Conservation (phyloP, 2,797 vertebrate species). For the Gallinago stenura region DNA sequence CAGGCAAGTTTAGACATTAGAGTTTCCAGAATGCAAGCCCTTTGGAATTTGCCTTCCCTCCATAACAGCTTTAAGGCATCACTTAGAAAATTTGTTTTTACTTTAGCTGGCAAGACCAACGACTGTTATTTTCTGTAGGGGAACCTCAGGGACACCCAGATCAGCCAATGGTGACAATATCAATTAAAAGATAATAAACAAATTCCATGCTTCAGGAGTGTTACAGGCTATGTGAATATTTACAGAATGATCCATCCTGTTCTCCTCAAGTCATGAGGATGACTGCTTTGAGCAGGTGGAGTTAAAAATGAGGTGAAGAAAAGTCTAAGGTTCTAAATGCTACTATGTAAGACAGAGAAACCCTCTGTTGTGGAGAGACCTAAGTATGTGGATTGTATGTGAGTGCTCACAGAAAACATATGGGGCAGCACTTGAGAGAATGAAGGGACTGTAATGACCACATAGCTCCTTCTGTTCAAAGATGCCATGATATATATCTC, state of each 20-base stretch:
- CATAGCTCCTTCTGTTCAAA: neutral
- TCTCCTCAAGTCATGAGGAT: neutral
- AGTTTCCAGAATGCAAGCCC: neutral
- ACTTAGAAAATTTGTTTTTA: neutral
- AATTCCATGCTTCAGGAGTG: neutral
- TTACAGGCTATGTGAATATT: neutral
- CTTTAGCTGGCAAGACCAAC: neutral
- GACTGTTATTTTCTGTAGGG: neutral
- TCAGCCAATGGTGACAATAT: neutral
- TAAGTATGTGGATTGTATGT: neutral
- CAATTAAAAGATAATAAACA: neutral
- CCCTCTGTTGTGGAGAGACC: neutral
- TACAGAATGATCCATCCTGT: neutral
- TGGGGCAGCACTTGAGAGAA: neutral
- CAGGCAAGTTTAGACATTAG: neutral
- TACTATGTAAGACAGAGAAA: neutral
- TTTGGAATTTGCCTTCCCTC: neutral
- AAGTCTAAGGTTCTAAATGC: neutral
- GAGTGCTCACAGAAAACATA: neutral
- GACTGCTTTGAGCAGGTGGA: neutral
- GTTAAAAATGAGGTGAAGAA: neutral
- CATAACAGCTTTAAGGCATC: neutral
- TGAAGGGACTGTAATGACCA: neutral
- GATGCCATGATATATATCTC: neutral
- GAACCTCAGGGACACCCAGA: neutral